phyloP scores from a whole-genome alignment of 2,888 invertebrate species.

The Tyria jacobaeae region DNA sequence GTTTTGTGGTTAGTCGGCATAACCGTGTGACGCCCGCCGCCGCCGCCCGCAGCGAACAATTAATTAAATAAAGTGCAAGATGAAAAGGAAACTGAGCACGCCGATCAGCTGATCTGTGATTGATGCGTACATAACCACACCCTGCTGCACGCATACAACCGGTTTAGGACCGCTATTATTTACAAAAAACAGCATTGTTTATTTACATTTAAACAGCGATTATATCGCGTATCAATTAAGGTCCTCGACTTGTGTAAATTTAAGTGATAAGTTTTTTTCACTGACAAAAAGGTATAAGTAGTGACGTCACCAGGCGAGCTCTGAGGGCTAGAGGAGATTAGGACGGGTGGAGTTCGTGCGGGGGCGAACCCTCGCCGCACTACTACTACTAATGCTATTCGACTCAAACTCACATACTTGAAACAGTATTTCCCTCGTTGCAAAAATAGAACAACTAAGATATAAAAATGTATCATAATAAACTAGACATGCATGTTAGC shows the following conservation, averaged over 20 bases:
- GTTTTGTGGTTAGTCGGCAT: slow-evolving; percentile 60
- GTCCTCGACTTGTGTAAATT: too few species aligned
- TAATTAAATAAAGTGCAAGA: slow-evolving; percentile 80
- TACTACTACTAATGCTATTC: slow-evolving; percentile 59
- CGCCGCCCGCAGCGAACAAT: slow-evolving; percentile 73
- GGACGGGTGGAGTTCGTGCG: slow-evolving; percentile 64
- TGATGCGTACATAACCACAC: slow-evolving; percentile 68
- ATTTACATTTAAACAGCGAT: slow-evolving; percentile 55
- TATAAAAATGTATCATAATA: too few species aligned
- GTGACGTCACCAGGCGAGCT: slow-evolving; percentile 80
- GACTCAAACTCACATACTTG: slow-evolving; percentile 43
- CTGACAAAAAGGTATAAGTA: slow-evolving; percentile 76
- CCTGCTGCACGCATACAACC: slow-evolving; percentile 66
- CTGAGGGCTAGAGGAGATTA: slow-evolving; percentile 78
- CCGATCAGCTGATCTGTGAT: slow-evolving; percentile 82
- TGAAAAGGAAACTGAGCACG: slow-evolving; percentile 77
- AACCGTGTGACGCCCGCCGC: slow-evolving; percentile 40
- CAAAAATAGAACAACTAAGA: background rate
- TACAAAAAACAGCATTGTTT: slow-evolving; percentile 60
- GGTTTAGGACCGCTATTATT: slow-evolving; percentile 72
- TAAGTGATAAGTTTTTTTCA: slow-evolving; percentile 79
- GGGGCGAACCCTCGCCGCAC: slow-evolving; percentile 62
- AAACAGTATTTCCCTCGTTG: background rate
- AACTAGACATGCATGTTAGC: too few species aligned
- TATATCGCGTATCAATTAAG: slow-evolving; percentile 64